phyloP scores from a whole-genome alignment of 2,888 invertebrate species.

The Pachymerium ferrugineum region DNA sequence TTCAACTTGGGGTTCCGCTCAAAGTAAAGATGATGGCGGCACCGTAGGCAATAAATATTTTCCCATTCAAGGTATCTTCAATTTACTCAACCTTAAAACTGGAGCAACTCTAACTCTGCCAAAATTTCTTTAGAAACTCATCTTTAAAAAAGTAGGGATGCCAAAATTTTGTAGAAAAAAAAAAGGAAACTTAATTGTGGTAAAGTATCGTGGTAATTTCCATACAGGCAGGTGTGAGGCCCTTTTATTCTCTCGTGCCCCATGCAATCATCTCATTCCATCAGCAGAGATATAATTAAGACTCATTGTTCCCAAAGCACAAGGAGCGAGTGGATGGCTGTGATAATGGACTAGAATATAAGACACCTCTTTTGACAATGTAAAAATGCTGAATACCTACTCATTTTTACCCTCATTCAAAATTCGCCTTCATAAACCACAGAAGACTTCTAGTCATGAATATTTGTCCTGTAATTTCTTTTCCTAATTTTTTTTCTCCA shows the following conservation, averaged over 20 bases:
- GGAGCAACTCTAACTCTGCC: neutral
- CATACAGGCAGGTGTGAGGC: neutral
- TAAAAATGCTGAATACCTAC: too few species aligned
- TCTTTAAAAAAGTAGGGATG: neutral
- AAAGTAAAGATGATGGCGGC: neutral
- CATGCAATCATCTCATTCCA: constrained; percentile 8
- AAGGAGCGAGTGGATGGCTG: neutral
- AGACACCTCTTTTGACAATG: too few species aligned
- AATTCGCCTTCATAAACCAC: too few species aligned
- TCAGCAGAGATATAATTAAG: neutral
- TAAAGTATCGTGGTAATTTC: neutral
- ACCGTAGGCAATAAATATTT: neutral
- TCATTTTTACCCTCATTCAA: too few species aligned
- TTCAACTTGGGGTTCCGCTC: neutral
- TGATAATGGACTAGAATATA: neutral
- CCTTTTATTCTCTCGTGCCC: neutral
- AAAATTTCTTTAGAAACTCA: too few species aligned
- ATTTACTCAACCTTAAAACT: neutral
- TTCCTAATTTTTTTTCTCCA: neutral
- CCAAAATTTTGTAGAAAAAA: neutral
- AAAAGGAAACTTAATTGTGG: neutral
- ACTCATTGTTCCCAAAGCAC: constrained; percentile 5
- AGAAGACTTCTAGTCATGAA: neutral
- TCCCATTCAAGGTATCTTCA: neutral
- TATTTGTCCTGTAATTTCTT: neutral